Conservation (phyloP, 1,140 invertebrate genomes). For the Saccostrea glomerata region DNA sequence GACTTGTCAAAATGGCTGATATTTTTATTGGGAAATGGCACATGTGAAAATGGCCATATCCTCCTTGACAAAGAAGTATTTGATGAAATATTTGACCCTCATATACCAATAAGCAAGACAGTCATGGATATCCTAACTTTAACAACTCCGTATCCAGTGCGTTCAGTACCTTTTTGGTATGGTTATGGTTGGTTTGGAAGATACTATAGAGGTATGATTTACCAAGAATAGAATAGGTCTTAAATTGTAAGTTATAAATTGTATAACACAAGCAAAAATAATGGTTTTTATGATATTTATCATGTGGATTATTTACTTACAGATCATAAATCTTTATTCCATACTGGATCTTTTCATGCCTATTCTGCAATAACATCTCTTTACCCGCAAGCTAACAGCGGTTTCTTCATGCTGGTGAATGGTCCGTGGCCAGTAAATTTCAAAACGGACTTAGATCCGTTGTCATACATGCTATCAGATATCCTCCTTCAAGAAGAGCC, state of each 20-base stretch:
- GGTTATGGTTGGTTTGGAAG: conserved; percentile 28
- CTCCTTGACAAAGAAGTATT: conserved; percentile 1
- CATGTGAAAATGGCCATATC: background rate
- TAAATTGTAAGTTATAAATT: background rate
- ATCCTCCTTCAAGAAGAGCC: background rate
- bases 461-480: conserved; percentile 12
- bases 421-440: conserved; percentile 33
- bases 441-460: background rate
- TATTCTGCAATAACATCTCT: background rate
- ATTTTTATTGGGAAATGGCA: conserved; percentile 22
- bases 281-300: background rate
- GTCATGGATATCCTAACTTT: background rate
- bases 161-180: background rate
- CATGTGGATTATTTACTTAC: background rate
- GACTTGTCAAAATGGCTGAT: conserved; percentile 9
- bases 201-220: background rate
- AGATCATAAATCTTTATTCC: conserved; percentile 1
- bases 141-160: background rate
- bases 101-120: background rate
- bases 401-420: conserved; percentile 11
- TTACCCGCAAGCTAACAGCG: conserved; percentile 4
- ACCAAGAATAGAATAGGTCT: background rate
- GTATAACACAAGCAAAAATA: background rate
- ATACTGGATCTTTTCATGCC: conserved; percentile 8
- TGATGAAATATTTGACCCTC: conserved; percentile 2